Percentiles rank a stretch among this genome's conserved stretches.
These are phyloP conservation scores for Oreochromis grahami DNA, from an alignment of 2,797 vertebrate species.

Conservation along the genomic window DNA sequence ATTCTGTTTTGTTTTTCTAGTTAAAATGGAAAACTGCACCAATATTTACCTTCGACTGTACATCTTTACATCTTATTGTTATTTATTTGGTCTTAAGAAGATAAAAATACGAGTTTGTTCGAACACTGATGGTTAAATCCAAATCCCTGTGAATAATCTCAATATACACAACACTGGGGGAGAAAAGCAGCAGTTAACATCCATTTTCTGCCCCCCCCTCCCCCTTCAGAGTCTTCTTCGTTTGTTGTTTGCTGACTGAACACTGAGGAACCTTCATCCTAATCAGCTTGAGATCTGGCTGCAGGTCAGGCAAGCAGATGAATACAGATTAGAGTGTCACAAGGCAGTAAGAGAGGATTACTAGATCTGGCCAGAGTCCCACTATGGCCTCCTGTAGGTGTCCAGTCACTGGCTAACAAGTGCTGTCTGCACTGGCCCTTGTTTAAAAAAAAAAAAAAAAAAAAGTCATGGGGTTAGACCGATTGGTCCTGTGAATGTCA, in stretches of 20 bases:
- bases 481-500: background rate
- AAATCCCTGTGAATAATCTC: conserved; percentile 13
- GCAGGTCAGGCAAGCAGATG: conserved; percentile 76
- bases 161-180: background rate
- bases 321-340: conserved; percentile 85
- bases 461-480: background rate
- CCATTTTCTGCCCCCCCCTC: background rate
- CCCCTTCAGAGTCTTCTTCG: background rate
- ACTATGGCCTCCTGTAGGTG: conserved; percentile 16
- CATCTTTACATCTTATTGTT: background rate
- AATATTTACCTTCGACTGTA: conserved; percentile 4
- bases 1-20: background rate
- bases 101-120: conserved; percentile 7
- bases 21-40: background rate
- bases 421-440: background rate
- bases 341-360: conserved; percentile 84
- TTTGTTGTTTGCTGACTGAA: conserved; percentile 33
- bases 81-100: background rate
- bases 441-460: background rate
- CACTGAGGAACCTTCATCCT: conserved; percentile 61
- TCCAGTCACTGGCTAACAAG: background rate
- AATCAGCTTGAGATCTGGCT: conserved; percentile 82
- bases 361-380: conserved; percentile 45
- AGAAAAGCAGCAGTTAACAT: background rate
- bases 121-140: background rate